A percentile compares a stretch with the other conserved stretches of the same genome.
phyloP scores from a whole-genome alignment of 2,888 invertebrate species.

The Cantharis flavilabris region DNA sequence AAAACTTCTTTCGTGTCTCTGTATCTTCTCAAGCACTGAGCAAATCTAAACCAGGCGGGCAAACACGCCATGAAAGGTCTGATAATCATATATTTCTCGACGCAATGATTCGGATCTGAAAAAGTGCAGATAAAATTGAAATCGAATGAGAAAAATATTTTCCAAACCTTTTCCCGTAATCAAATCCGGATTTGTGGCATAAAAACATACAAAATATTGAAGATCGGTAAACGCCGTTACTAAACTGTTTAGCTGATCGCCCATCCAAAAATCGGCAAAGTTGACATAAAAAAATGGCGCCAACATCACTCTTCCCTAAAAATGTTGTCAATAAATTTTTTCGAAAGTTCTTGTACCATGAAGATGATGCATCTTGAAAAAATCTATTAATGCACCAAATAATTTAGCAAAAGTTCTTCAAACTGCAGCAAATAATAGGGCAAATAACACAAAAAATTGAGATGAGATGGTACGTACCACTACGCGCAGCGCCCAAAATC shows the following conservation, averaged over 20 bases:
- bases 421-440: slow-evolving; percentile 1
- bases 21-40: slow-evolving; percentile 94
- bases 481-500: slow-evolving; percentile 92
- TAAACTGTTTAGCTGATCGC: slow-evolving; percentile 95
- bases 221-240: slow-evolving; percentile 89
- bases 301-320: slow-evolving; percentile 79
- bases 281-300: slow-evolving; percentile 93
- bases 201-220: slow-evolving; percentile 93
- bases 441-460: neutral
- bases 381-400: neutral
- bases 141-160: neutral
- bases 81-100: slow-evolving; percentile 73
- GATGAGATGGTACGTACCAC: slow-evolving; percentile 65
- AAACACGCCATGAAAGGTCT: slow-evolving; percentile 87
- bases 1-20: slow-evolving; percentile 91
- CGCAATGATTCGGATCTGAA: slow-evolving; percentile 66
- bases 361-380: slow-evolving; percentile 4
- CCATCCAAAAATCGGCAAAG: slow-evolving; percentile 99
- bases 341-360: slow-evolving; percentile 3
- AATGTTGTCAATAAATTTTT: slow-evolving; percentile 29
- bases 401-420: slow-evolving; percentile 5
- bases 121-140: neutral
- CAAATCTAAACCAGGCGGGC: slow-evolving; percentile 98
- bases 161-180: slow-evolving; percentile 62
- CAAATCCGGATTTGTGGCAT: slow-evolving; percentile 79